Evolutionary conservation across 2,797 vertebrate species (phyloP), one percentile per base, ranked within the genome.

Genomic region (Syngnathus acus): DNA sequence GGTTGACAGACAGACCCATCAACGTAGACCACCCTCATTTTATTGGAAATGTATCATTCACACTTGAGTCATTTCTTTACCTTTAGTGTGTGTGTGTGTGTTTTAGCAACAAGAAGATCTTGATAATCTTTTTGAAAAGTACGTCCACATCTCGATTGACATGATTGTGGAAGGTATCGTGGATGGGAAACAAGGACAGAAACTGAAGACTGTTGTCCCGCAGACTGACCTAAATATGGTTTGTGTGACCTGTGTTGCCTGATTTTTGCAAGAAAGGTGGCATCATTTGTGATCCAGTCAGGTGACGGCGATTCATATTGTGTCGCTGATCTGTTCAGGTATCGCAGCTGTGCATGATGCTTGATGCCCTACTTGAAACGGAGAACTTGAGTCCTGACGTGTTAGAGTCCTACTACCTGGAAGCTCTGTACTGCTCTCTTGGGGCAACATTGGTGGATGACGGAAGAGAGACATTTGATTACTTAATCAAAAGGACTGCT

Each of bases 171-270:
- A 97, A 23, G 96, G 96, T 43, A 74, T 95, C 9, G 83, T 94
- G 65, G 93, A 95, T 0, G 95, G 95, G 6, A 92, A 79, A 76
- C 95, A 93, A 38, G 92, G 88, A 39, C 79, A 91, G 75, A 97
- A 86, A 73, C 86, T 96, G 73, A 96, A 93, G 88, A 96, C 92
- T 0, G 86, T 98, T 39, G 89, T 99, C 54, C 94, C 93, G 43
- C 95, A 97, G 86, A 97, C 97, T 16, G 94, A 95, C 80, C 87
- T 99, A 37, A 99, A 98, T 72, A 97, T 99, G 97, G 97, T 99
- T 70, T 64, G 17, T 47, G 74, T 64, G 6, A 48, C 37, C 66
- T 14, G 61, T 13, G 9, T 54, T 4, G 17, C 11, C 76, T 39
- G 42, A 55, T 61, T 63, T 10, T 13, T 66, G 11, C 47, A 63